Evolutionary conservation across 2,888 invertebrate genomes (phyloP), one percentile per base, ranked within the genome.

Genomic region (Camptogramma bilineatum): DNA sequence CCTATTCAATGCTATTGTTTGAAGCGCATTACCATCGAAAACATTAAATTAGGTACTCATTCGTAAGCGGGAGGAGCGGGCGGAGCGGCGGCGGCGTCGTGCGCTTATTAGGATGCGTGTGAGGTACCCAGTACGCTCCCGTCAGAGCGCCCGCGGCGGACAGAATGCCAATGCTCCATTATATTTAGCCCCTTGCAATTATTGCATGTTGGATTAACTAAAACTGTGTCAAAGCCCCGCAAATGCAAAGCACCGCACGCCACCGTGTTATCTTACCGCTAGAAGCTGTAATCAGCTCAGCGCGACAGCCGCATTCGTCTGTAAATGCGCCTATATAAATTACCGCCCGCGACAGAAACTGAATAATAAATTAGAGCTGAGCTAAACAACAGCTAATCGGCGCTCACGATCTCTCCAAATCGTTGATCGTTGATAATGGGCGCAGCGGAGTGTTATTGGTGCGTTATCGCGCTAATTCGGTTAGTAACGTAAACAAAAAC

Each of bases 61-160:
- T 88, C 80, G 90, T 91, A 91, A 74, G 88, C 90, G 73, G 78
- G 74, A 73, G 77, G 79, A 82, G 82, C 79, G 80, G 7, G 44
- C 44, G 44, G 5, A 17, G 44, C 44, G 44, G 47, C 47, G 55
- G n/a, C 34, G 47, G 19, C 47, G 47, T 34, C 77, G 73, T 75
- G 68, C 71, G 80, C 86, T 86, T 83, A 88, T 91, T 91, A 79
- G 83, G 86, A 91, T 91, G 90, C 90, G 83, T 78, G 78, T 73
- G 77, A 80, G 85, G 83, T 81, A 39, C 34, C 34, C 34, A 39
- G 13, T 39, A 74, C 72, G 73, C 74, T 77, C 79, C 74, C 81
- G 84, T 77, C 80, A 77, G 81, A 77, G 79, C 73, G 79, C 78
- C 76, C 73, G 77, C 69, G 64, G 82, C 77, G 81, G 66, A 64